phyloP scores from a whole-genome alignment of 1,140 invertebrate genomes.

The Bradynema listronoti region DNA sequence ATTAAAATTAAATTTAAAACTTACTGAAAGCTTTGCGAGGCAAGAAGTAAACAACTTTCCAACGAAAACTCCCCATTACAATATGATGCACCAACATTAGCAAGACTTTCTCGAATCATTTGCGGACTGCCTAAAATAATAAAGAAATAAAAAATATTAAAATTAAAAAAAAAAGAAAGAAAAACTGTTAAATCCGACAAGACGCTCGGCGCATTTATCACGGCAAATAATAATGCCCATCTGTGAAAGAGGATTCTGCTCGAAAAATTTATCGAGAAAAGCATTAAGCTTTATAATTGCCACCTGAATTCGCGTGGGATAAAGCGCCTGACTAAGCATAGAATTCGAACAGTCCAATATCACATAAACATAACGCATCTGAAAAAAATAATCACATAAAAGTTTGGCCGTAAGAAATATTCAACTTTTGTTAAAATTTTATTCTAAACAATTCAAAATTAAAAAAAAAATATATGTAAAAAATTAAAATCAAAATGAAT shows the following conservation, averaged over 20 bases:
- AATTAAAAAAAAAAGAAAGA: conserved; percentile 7
- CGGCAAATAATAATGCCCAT: conserved; percentile 19
- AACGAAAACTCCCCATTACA: conserved; percentile 30
- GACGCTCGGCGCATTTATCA: conserved; percentile 25
- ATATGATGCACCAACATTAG: conserved; percentile 14
- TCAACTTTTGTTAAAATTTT: no score
- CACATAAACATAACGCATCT: conserved; percentile 29
- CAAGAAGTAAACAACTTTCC: conserved; percentile 15
- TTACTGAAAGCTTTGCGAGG: conserved; percentile 16
- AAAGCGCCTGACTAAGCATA: conserved; percentile 22
- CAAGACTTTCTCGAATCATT: conserved; percentile 14
- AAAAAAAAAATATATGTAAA: no score
- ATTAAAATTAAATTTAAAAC: no score
- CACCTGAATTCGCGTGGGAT: conserved; percentile 23
- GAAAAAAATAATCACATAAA: not conserved
- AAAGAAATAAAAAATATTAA: not conserved
- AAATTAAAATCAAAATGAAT: not conserved
- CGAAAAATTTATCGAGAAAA: conserved; percentile 30
- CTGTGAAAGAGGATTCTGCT: conserved; percentile 34
- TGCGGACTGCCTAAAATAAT: conserved; percentile 12
- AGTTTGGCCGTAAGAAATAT: no score
- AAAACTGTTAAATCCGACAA: conserved; percentile 20
- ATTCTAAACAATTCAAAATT: no score
- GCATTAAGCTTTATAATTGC: not conserved
- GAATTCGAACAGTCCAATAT: conserved; percentile 21